Conservation (phyloP, 1,140 invertebrate genomes). For the Drosophila quadrilineata region DNA sequence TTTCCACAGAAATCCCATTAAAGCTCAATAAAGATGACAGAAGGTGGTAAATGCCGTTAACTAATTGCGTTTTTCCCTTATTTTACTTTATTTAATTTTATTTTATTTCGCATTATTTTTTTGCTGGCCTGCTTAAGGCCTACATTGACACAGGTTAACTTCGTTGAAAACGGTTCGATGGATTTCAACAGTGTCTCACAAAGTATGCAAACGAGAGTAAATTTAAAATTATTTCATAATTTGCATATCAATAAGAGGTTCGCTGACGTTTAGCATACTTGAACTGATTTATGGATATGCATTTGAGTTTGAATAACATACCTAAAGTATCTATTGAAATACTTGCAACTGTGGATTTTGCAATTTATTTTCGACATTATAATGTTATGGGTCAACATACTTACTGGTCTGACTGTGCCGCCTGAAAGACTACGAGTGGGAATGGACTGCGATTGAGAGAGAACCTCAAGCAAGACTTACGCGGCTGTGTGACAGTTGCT, state of each 20-base stretch:
- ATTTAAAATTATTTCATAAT: neutral
- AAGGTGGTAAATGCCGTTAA: constrained; percentile 22
- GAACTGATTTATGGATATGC: too few relatives aligned
- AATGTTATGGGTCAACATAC: too few relatives aligned
- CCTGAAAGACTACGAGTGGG: too few relatives aligned
- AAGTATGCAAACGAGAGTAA: neutral
- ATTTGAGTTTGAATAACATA: too few relatives aligned
- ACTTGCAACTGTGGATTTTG: too few relatives aligned
- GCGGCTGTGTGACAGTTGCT: neutral
- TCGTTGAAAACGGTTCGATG: constrained; percentile 7
- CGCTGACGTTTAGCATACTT: too few relatives aligned
- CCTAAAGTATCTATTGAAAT: too few relatives aligned
- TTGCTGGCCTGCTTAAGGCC: neutral
- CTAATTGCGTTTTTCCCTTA: constrained; percentile 55
- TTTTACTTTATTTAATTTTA: constrained; percentile 10
- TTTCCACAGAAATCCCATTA: constrained; percentile 47
- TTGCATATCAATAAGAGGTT: too few relatives aligned
- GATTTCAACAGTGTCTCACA: neutral
- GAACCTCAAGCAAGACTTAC: too few relatives aligned
- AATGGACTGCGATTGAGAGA: too few relatives aligned
- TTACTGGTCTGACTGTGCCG: too few relatives aligned
- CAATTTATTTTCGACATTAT: too few relatives aligned
- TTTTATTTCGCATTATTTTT: constrained; percentile 17
- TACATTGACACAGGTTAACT: constrained; percentile 8
- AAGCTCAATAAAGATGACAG: constrained; percentile 24